Evolutionary conservation across 2,113 vertebrate genomes (phyloP), one percentile per base, ranked within the genome.

Genomic region (Sinocyclocheilus anshuiensis): DNA sequence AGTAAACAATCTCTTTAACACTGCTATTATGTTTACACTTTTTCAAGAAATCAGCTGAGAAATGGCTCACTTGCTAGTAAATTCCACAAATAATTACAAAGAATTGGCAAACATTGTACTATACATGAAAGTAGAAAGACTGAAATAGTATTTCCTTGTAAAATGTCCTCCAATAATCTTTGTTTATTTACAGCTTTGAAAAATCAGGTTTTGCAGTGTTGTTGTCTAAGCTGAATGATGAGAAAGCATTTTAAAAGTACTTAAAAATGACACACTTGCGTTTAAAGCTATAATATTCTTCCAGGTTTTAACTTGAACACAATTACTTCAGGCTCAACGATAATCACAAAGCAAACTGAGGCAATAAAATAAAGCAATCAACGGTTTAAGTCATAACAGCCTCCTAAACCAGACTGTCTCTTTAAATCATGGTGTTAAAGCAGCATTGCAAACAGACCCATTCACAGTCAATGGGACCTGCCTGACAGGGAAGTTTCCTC

Each of bases 241-340:
- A 13, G 16, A 39, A 24, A 33, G 48, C 16, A 9, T 53, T 77
- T 77, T 29, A 29, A 29, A 24, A 9, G 24, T 2, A 77, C 26
- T 36, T 53, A 22, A 79, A 55, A 59, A 61, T 39, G 18, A 42
- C 78, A 65, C 55, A 20, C 20, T n/a, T 24, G 20, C 15, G 33
- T 59, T 24, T 57, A 6, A 79, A 7, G 65, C 57, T 74, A 36
- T 77, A 77, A 90, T 81, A 77, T 79, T 75, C 26, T 79, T 85
- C 87, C 86, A 91, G 84, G 83, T 90, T 89, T 79, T 80, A 90
- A 90, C 90, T 84, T 88, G 87, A 90, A 91, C 86, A 89, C 53
- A 87, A 90, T 91, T 88, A 90, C 83, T 71, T 63, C 61, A 67
- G 89, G 77, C 81, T 89, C 59, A 89, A 82, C 6, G 33, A 22